phyloP scores from a whole-genome alignment of 2,113 vertebrate genomes.

The Scytalopus superciliaris region DNA sequence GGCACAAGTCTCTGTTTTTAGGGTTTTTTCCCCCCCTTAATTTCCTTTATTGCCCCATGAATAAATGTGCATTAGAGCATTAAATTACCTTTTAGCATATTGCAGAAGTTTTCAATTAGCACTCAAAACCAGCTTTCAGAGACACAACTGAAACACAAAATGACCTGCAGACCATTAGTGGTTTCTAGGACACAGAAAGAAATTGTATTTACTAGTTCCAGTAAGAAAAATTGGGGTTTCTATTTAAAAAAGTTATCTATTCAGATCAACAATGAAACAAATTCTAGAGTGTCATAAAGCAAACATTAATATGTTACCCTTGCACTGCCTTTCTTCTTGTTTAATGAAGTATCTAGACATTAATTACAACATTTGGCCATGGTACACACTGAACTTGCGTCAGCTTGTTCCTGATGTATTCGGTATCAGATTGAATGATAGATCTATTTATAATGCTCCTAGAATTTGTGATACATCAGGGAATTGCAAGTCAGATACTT shows the following conservation, averaged over 20 bases:
- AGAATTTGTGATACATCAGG: conserved; percentile 20
- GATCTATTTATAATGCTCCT: conserved; percentile 28
- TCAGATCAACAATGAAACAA: neutral
- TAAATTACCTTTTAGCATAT: neutral
- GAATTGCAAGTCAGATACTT: conserved; percentile 17
- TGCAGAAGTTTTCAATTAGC: neutral
- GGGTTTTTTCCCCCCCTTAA: neutral
- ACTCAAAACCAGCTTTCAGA: neutral
- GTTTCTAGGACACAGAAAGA: neutral
- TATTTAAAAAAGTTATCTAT: neutral
- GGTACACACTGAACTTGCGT: conserved; percentile 25
- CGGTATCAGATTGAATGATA: neutral
- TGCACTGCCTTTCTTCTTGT: neutral
- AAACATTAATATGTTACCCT: neutral
- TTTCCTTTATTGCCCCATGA: neutral
- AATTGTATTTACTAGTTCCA: neutral
- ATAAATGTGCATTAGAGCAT: neutral
- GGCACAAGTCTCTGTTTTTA: neutral
- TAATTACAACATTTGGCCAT: conserved; percentile 30
- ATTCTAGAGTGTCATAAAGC: neutral
- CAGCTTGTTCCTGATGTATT: conserved; percentile 39
- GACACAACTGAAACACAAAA: neutral
- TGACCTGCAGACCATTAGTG: neutral
- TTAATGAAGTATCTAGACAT: conserved; percentile 12
- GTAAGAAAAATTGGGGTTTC: neutral